Conservation (phyloP, 2,797 vertebrate genomes). For the Eutrigla gurnardus region DNA sequence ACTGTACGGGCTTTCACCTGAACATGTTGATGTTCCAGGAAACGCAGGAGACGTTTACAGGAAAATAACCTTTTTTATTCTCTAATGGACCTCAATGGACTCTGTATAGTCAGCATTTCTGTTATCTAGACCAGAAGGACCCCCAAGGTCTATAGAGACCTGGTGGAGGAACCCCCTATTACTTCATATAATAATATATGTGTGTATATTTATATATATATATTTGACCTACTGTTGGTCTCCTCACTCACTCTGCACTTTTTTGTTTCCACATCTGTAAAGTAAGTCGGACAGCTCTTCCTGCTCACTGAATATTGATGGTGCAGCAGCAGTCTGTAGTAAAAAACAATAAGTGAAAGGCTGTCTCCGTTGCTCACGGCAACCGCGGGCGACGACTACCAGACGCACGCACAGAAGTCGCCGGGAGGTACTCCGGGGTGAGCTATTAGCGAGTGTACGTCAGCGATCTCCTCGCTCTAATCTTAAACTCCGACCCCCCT, state of each 20-base stretch:
- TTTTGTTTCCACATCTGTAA: constrained; percentile 49
- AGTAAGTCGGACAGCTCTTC: constrained; percentile 66
- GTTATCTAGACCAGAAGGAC: too few species aligned
- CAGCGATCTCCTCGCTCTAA: constrained; percentile 52
- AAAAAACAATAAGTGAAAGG: constrained; percentile 71
- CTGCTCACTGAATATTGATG: constrained; percentile 64
- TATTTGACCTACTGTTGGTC: constrained; percentile 2
- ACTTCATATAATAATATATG: constrained; percentile 17
- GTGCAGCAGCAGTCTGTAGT: constrained; percentile 45
- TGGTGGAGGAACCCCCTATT: constrained; percentile 2
- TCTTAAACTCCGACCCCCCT: constrained; percentile 68
- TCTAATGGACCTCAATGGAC: too few species aligned
- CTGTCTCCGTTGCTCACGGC: constrained; percentile 69
- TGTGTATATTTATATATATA: too few species aligned
- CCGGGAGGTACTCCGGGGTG: constrained; percentile 53
- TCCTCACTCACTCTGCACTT: constrained; percentile 32
- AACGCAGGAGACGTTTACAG: neutral
- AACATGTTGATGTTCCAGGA: neutral
- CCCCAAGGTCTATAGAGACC: too few species aligned
- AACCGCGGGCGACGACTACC: constrained; percentile 62
- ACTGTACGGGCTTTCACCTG: constrained; percentile 20
- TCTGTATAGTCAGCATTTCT: too few species aligned
- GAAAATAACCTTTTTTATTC: neutral
- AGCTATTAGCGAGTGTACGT: constrained; percentile 70
- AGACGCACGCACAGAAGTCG: constrained; percentile 69